These are phyloP conservation scores for Apodemia duryi DNA, from an alignment of 2,888 invertebrate species.

Conservation along the genomic window DNA sequence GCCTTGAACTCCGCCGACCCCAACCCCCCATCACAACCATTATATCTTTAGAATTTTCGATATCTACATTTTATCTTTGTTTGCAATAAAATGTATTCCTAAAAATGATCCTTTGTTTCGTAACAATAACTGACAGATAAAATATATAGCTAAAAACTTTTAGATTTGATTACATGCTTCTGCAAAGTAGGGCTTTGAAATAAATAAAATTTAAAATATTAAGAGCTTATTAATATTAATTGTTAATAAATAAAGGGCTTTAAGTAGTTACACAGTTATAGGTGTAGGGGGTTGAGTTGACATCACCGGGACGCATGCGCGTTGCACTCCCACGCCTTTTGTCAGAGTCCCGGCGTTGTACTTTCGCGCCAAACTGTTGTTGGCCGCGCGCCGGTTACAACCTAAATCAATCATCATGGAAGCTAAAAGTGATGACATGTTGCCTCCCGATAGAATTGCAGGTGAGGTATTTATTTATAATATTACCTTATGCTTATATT, in stretches of 20 bases:
- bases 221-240: slow-evolving; percentile 32
- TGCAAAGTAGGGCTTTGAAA: neutral
- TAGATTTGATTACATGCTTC: neutral
- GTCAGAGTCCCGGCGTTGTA: slow-evolving; percentile 19
- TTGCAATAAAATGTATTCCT: neutral
- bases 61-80: neutral
- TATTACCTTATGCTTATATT: slow-evolving; percentile 18
- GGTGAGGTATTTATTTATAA: slow-evolving; percentile 44
- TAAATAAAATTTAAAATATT: slow-evolving; percentile 1
- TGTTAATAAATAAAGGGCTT: slow-evolving; percentile 32
- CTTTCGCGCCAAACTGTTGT: slow-evolving; percentile 34
- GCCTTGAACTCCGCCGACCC: slow-evolving; percentile 71
- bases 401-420: slow-evolving; percentile 54
- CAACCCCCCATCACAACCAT: slow-evolving; percentile 39
- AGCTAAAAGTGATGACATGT: slow-evolving; percentile 40
- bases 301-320: slow-evolving; percentile 67
- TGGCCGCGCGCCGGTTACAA: slow-evolving; percentile 53
- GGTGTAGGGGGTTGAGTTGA: slow-evolving; percentile 53
- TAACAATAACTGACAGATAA: neutral
- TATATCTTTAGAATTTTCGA: slow-evolving; percentile 16
- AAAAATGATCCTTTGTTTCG: neutral
- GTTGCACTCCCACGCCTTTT: slow-evolving; percentile 48
- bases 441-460: slow-evolving; percentile 44
- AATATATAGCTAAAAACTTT: neutral
- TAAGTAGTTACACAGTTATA: slow-evolving; percentile 23